Conservation (phyloP, 2,797 vertebrate genomes). For the Carapus acus region DNA sequence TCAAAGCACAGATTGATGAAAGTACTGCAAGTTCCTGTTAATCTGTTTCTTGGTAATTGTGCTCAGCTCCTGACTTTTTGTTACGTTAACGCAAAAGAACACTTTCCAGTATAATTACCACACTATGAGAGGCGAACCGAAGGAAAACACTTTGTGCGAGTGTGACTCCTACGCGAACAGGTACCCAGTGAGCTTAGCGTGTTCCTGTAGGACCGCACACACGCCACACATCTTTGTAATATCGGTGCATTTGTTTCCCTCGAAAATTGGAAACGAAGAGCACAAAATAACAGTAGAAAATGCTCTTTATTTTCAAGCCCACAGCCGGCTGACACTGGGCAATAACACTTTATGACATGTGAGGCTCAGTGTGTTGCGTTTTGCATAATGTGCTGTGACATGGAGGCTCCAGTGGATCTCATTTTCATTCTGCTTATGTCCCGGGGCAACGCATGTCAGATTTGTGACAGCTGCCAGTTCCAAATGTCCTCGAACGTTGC, state of each 20-base stretch:
- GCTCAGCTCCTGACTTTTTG: neutral
- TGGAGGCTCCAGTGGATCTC: constrained; percentile 54
- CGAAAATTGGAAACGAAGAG: too few species aligned
- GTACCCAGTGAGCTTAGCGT: neutral
- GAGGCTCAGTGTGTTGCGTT: constrained; percentile 44
- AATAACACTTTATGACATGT: constrained; percentile 49
- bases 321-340: constrained; percentile 21
- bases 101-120: too few species aligned
- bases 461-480: constrained; percentile 68
- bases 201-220: too few species aligned
- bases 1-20: too few species aligned
- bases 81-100: neutral
- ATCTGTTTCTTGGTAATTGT: neutral
- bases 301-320: constrained; percentile 23
- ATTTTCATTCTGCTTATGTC: constrained; percentile 56
- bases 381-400: constrained; percentile 60
- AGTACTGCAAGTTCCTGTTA: too few species aligned
- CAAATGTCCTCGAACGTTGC: constrained; percentile 48
- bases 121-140: neutral
- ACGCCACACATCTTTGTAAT: too few species aligned
- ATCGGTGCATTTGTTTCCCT: too few species aligned
- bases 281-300: constrained; percentile 5
- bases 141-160: neutral
- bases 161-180: constrained; percentile 1
- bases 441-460: constrained; percentile 50